Evolutionary conservation across 2,113 vertebrate genomes (phyloP), one percentile per base, ranked within the genome.

Genomic region (Laticauda laticaudata): DNA sequence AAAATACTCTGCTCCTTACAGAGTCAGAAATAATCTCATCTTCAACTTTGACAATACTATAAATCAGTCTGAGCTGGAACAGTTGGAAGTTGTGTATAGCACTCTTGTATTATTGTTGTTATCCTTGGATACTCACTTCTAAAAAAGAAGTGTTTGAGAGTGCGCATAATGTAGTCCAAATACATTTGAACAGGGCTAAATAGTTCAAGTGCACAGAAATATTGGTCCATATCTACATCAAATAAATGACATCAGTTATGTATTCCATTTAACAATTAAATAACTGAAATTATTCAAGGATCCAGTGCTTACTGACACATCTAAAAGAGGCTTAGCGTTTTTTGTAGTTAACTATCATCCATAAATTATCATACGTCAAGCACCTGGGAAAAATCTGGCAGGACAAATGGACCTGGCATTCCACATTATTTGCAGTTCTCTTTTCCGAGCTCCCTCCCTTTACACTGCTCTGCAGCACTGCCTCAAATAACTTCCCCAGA

Each of bases 371-470:
- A 55, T 12, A 75, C 24, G 34, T 90, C 92, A 93, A 94, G 92
- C 69, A 95, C 93, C 95, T 95, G 87, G 88, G 90, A 91, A 57
- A 92, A 90, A 93, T 95, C 93, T 92, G 90, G 93, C 91, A 90
- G 91, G 92, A 51, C 23, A 91, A 91, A 92, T 88, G 88, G 85
- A 91, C 54, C 92, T 94, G 57, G 69, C 88, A 89, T 89, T 18
- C 89, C 75, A 86, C 24, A 64, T 23, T 89, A 55, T 59, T 91
- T 87, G 93, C 89, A 94, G 93, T 86, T 94, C 54, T 92, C 34
- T 94, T 94, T 95, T 95, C 81, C 26, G 81, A 92, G 61, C 91
- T 56, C 75, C 91, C 92, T 59, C 86, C 43, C 59, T 86, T 93
- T 92, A 86, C 21, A 24, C 64, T 89, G 89, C 92, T 20, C 85